Evolutionary conservation across 2,888 invertebrate genomes (phyloP), one percentile per base, ranked within the genome.

Genomic region (Drosophila maculinotata): DNA sequence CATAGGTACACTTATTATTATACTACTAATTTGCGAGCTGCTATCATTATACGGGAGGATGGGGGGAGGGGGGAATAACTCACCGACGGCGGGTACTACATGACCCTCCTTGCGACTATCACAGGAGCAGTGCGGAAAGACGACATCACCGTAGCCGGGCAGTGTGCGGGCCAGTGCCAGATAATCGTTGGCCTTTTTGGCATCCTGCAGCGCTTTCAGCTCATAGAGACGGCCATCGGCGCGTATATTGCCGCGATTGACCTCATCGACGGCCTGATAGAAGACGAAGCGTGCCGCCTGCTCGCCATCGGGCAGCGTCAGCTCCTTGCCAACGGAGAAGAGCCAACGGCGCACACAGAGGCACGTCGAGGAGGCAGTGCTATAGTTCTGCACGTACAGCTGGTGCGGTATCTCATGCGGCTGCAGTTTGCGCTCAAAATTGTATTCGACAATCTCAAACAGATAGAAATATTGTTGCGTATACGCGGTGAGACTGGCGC

Each of bases 301-400:
- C 56, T 94, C 91, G 63, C 95, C 94, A 68, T 95, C 94, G 15
- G 93, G 93, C 76, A 95, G 92, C 78, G 94, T 94, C 7, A 95
- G 91, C 88, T 95, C 94, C 71, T 95, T 94, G 67, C 93, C 92
- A 38, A 95, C 92, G 36, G 95, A 94, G 92, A 98, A 98, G 65
- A 97, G 92, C 97, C 97, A 98, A 91, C 96, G 95, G 67, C 97
- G 93, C 41, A 99, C 93, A 65, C 96, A 94, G 41, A 99, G 93
- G 90, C 99, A 99, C 44, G 98, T 98, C 76, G 97, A 97, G 31
- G 98, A 97, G 30, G 99, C 99, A 9, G 99, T 99, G 74, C 98
- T 98, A 91, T 99, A 99, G 92, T 99, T 99, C 92, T 99, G 99
- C 83, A 99, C 98, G 93, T 99, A 99, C 72, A 99, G 93, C 86